Base-by-base conservation (phyloP, 1,140 invertebrate genomes). In the Daktulosphaira vitifoliae region DNA sequence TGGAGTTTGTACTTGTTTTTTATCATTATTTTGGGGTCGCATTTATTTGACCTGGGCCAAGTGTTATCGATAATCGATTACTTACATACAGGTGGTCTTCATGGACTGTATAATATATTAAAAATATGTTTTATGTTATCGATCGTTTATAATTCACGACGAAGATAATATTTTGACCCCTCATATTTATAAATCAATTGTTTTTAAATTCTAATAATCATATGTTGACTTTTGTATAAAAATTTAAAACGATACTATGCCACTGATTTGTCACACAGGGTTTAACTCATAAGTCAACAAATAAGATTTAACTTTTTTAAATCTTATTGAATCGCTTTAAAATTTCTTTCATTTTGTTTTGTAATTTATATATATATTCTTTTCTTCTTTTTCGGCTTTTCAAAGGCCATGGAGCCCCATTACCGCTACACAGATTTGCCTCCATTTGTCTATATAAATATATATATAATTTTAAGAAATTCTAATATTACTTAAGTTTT, bases 1-100 rank as follows among this genome's bases (percentile, higher is more conserved):
- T 20, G 25, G 20, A 62, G 42, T 62, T 62, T 62, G 56, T 62
- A 62, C 56, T 18, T 15, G 18, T 48, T 5, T 62, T 62, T 62
- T n/a, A n/a, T n/a, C n/a, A 62, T 62, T 39, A 48, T 62, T 33
- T 46, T 22, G 26, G 18, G 56, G 25, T 62, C 42, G 5, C 11
- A 8, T 48, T 29, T 33, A 23, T 62, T 62, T 62, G 42, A 48
- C 25, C 56, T 11, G 16, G 25, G 9, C 16, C 25, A 46, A 15
- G 16, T 33, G 26, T 62, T 62, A 48, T 62, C 56, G 11, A n/a
- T 39, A 5, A 4, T 44, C n/a, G 4, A 3, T n/a, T 33, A 22
- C 16, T 44, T 16, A 15, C 25, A 44, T 9, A 39, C 42, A 62
- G 56, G 56, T 62, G 56, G 56, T 62, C 42, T 48, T 4, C n/a